These are phyloP conservation scores for Agriopis marginaria DNA, from an alignment of 2,888 invertebrate species.

Conservation along the genomic window DNA sequence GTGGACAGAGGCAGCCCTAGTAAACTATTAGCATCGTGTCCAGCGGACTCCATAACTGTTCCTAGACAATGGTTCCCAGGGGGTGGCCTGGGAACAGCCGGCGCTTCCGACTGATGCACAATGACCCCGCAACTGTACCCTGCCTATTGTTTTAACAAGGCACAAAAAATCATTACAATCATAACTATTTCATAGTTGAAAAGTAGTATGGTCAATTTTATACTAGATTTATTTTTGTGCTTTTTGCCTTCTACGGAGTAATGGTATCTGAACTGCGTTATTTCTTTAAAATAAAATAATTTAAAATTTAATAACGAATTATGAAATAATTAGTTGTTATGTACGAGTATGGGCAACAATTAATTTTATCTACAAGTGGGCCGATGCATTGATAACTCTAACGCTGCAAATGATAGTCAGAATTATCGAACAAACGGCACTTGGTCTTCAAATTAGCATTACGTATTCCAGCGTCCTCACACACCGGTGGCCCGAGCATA, in stretches of 20 bases:
- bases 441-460: slow-evolving; percentile 45
- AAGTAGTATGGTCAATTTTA: background rate
- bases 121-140: slow-evolving; percentile 36
- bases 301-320: too few relatives aligned
- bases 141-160: slow-evolving; percentile 48
- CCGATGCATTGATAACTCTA: background rate
- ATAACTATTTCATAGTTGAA: background rate
- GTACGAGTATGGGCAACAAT: too few relatives aligned
- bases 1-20: slow-evolving; percentile 30
- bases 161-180: slow-evolving; percentile 5
- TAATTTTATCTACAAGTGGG: too few relatives aligned
- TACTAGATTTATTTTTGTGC: background rate
- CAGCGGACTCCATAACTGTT: slow-evolving; percentile 37
- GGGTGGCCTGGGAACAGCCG: slow-evolving; percentile 26
- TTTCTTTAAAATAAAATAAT: too few relatives aligned
- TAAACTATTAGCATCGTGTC: slow-evolving; percentile 29
- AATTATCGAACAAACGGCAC: slow-evolving; percentile 48
- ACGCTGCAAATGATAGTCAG: slow-evolving; percentile 9
- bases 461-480: slow-evolving; percentile 49
- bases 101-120: slow-evolving; percentile 39
- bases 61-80: slow-evolving; percentile 45
- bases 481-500: slow-evolving; percentile 5
- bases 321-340: too few relatives aligned
- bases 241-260: background rate
- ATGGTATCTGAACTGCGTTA: too few relatives aligned